These are phyloP conservation scores for Pogonus chalceus DNA, from an alignment of 1,140 invertebrate genomes.

Conservation along the genomic window DNA sequence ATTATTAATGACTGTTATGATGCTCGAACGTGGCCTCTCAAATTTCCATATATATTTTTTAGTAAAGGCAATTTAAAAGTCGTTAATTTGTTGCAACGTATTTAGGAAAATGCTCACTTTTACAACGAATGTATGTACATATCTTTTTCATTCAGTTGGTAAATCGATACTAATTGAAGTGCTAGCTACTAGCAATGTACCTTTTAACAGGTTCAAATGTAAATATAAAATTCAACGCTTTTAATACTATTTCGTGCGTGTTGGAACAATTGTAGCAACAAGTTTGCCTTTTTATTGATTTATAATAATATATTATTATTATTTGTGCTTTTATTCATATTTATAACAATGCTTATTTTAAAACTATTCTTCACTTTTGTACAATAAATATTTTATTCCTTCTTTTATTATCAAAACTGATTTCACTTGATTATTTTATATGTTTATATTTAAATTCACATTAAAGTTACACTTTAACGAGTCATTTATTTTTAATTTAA, in stretches of 20 bases:
- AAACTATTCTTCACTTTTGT: no score
- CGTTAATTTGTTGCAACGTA: background rate
- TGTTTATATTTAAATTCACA: no score
- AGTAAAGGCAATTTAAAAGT: background rate
- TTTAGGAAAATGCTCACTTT: background rate
- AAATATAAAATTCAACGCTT: background rate
- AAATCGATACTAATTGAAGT: slow-evolving; percentile 5
- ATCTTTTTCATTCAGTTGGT: background rate
- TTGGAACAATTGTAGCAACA: no score
- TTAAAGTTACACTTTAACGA: no score
- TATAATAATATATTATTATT: no score
- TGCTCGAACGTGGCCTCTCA: background rate
- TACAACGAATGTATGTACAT: background rate
- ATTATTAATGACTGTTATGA: background rate
- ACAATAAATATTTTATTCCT: no score
- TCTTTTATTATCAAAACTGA: no score
- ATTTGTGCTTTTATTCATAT: no score
- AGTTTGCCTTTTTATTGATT: background rate
- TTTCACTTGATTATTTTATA: no score
- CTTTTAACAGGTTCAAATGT: background rate
- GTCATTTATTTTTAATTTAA: no score
- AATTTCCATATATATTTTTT: background rate
- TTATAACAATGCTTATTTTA: no score
- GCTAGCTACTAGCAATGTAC: background rate
- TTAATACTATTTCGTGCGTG: no score